Conservation (phyloP, 2,797 vertebrate species). For the Pipistrellus pygmaeus region DNA sequence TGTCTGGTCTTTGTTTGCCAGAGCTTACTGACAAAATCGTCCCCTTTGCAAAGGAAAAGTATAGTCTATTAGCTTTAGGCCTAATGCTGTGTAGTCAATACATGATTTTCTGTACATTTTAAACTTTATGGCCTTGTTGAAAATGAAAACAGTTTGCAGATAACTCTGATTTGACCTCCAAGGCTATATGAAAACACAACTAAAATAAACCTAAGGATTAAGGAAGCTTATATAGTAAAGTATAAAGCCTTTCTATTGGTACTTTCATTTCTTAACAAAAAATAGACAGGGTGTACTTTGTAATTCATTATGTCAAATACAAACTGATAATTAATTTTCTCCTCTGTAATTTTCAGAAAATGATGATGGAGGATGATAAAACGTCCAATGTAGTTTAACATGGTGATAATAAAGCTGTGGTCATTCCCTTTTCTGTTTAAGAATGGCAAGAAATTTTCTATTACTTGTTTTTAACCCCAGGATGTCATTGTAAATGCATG, state of each 20-base stretch:
- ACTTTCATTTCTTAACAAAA: constrained; percentile 64
- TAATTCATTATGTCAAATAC: constrained; percentile 43
- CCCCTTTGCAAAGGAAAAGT: constrained; percentile 48
- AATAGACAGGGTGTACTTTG: background rate
- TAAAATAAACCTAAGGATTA: constrained; percentile 75
- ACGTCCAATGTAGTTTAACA: background rate
- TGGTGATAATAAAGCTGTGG: background rate
- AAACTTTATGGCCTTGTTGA: constrained; percentile 72
- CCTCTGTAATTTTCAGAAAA: constrained; percentile 40
- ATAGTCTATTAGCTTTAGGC: constrained; percentile 55
- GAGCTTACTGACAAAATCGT: constrained; percentile 77
- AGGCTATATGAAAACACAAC: constrained; percentile 68
- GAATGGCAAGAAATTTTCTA: background rate
- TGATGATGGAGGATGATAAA: constrained; percentile 22
- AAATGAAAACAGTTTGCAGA: constrained; percentile 78
- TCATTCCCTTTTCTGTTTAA: constrained; percentile 25
- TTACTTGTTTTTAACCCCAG: background rate
- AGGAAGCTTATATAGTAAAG: constrained; percentile 68
- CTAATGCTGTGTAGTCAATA: constrained; percentile 77
- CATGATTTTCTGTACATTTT: constrained; percentile 73
- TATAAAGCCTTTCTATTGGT: constrained; percentile 69
- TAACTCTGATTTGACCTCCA: constrained; percentile 75
- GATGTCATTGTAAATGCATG: background rate
- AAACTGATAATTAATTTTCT: constrained; percentile 56
- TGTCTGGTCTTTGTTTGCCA: constrained; percentile 73